A percentile compares a stretch with the other conserved stretches of the same genome.
These are phyloP conservation scores for Linyphia triangularis DNA, from an alignment of 2,888 invertebrate species.

Conservation along the genomic window DNA sequence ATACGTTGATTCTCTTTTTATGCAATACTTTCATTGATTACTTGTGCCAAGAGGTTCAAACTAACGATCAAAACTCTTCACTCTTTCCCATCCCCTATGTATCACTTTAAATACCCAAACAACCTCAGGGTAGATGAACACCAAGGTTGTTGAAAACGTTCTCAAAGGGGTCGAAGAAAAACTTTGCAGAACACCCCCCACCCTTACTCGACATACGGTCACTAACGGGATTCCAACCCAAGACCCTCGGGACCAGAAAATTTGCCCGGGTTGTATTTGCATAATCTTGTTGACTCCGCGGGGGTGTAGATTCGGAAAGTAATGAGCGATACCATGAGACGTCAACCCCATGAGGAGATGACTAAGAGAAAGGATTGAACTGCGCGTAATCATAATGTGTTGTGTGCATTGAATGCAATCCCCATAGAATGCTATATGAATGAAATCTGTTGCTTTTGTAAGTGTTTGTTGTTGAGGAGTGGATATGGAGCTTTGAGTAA, in stretches of 20 bases:
- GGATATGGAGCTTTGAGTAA: no score
- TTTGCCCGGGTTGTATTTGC: slow-evolving; percentile 43
- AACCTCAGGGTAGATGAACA: not conserved
- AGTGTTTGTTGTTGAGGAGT: no score
- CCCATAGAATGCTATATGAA: no score
- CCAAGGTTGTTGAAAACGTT: not conserved
- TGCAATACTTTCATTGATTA: no score
- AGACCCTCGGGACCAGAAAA: not conserved
- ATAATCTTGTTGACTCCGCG: slow-evolving; percentile 66
- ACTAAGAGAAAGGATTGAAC: slow-evolving; percentile 19
- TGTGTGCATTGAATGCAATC: no score
- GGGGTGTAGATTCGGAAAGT: not conserved
- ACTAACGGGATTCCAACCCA: slow-evolving; percentile 59
- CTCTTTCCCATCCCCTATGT: not conserved
- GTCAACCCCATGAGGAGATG: slow-evolving; percentile 16
- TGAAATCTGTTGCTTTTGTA: no score
- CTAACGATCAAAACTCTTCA: not conserved
- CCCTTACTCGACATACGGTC: slow-evolving; percentile 2
- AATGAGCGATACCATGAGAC: slow-evolving; percentile 32
- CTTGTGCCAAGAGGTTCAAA: no score
- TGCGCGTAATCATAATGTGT: not conserved
- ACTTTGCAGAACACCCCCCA: not conserved
- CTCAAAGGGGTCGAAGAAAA: not conserved
- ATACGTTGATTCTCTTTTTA: no score
- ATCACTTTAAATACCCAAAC: not conserved